These are phyloP conservation scores for Amphiprion ocellaris DNA, from an alignment of 2,113 vertebrate genomes.

Conservation along the genomic window DNA sequence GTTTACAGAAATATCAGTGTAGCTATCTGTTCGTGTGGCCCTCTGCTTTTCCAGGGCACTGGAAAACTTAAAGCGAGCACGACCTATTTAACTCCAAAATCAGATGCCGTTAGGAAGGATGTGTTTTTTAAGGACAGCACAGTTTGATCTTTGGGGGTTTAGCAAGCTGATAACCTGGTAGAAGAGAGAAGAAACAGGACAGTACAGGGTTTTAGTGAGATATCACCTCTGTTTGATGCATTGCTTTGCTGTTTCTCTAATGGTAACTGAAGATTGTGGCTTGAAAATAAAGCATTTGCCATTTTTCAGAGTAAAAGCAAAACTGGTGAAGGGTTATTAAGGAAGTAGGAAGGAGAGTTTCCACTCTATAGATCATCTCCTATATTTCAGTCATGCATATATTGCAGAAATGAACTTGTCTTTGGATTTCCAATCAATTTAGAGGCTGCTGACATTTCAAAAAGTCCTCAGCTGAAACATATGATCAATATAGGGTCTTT, in stretches of 20 bases:
- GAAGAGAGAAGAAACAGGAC: slow-evolving; percentile 6
- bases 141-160: slow-evolving; percentile 44
- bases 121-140: slow-evolving; percentile 3
- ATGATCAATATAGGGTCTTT: slow-evolving; percentile 25
- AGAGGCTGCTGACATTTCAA: background rate
- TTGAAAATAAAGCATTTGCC: background rate
- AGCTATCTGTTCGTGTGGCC: background rate
- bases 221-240: slow-evolving; percentile 19
- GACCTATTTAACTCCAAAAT: slow-evolving; percentile 52
- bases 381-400: slow-evolving; percentile 5
- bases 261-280: background rate
- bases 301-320: slow-evolving; percentile 10
- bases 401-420: background rate
- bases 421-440: slow-evolving; percentile 14
- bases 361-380: background rate
- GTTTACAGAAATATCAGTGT: background rate
- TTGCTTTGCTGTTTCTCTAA: background rate
- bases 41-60: slow-evolving; percentile 36
- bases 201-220: slow-evolving; percentile 17
- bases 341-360: background rate
- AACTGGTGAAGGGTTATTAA: background rate
- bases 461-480: background rate
- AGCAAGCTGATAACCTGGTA: background rate
- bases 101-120: background rate
- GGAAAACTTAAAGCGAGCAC: slow-evolving; percentile 43